phyloP scores from a whole-genome alignment of 2,888 invertebrate genomes.

The Meiosimyza decipiens region DNA sequence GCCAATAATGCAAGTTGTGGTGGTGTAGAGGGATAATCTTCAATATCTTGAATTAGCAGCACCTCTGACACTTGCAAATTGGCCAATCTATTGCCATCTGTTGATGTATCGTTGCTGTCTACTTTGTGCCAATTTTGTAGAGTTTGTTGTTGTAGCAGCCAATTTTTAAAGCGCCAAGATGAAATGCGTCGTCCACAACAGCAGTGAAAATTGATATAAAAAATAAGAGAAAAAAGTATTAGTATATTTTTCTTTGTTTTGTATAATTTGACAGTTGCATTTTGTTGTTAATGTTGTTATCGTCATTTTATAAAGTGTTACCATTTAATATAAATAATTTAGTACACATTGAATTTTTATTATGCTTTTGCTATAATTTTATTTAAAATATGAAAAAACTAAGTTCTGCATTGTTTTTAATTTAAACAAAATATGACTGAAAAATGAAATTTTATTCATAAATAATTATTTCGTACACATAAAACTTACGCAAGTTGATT shows the following conservation, averaged over 20 bases:
- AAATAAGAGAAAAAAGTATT: conserved; percentile 12
- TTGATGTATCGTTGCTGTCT: conserved; percentile 19
- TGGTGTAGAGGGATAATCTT: conserved; percentile 33
- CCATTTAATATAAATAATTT: conserved; percentile 38
- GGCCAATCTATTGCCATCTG: conserved; percentile 4
- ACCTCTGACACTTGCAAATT: background rate
- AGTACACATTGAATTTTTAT: conserved; percentile 40
- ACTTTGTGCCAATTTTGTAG: background rate
- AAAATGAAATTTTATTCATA: background rate
- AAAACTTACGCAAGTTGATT: conserved; percentile 32
- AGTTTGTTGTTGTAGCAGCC: no score
- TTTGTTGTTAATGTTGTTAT: conserved; percentile 14
- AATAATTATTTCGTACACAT: background rate
- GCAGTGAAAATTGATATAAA: background rate
- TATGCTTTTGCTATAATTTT: conserved; percentile 22
- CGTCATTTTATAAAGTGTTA: conserved; percentile 15
- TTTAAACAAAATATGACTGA: background rate
- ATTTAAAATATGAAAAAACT: background rate
- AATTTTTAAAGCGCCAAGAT: background rate
- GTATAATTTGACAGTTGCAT: conserved; percentile 23
- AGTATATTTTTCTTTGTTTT: conserved; percentile 26
- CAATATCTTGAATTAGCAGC: background rate
- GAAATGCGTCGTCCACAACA: conserved; percentile 2
- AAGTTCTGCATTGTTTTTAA: background rate
- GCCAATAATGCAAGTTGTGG: conserved; percentile 22